Conservation (phyloP, 2,113 vertebrate species). For the Triplophysa tibetana region DNA sequence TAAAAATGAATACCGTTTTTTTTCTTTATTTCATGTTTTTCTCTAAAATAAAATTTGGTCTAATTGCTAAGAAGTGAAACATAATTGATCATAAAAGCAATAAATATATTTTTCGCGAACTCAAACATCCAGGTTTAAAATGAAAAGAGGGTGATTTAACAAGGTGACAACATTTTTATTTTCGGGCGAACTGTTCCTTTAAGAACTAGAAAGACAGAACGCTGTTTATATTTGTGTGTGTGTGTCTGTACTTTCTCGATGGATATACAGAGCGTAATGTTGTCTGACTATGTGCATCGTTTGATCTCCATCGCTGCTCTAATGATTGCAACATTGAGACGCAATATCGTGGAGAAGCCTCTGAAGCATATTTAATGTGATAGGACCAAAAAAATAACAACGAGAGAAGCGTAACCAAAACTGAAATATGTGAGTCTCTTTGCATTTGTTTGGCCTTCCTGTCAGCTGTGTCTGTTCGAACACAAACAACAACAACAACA, state of each 20-base stretch:
- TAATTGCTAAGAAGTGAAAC: no score
- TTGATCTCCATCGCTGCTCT: constrained; percentile 24
- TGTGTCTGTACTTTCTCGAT: neutral
- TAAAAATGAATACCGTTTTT: no score
- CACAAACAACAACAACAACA: constrained; percentile 26
- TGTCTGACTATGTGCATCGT: constrained; percentile 30
- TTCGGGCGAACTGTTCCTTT: no score
- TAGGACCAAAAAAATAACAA: neutral
- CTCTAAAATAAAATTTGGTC: no score
- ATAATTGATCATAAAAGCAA: no score
- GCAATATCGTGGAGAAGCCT: constrained; percentile 2
- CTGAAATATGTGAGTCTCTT: neutral
- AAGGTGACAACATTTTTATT: no score
- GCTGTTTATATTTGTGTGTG: neutral
- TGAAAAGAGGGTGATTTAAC: no score
- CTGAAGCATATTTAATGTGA: constrained; percentile 33
- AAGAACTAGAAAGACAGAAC: neutral
- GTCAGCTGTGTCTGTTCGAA: neutral
- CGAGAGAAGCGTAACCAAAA: neutral
- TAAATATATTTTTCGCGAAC: no score
- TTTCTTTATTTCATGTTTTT: no score
- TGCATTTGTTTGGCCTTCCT: neutral
- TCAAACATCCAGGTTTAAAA: no score
- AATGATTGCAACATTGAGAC: constrained; percentile 20
- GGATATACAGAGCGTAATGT: constrained; percentile 21